Conservation (phyloP, 1,140 invertebrate species). For the Lepidotrigona ventralis region DNA sequence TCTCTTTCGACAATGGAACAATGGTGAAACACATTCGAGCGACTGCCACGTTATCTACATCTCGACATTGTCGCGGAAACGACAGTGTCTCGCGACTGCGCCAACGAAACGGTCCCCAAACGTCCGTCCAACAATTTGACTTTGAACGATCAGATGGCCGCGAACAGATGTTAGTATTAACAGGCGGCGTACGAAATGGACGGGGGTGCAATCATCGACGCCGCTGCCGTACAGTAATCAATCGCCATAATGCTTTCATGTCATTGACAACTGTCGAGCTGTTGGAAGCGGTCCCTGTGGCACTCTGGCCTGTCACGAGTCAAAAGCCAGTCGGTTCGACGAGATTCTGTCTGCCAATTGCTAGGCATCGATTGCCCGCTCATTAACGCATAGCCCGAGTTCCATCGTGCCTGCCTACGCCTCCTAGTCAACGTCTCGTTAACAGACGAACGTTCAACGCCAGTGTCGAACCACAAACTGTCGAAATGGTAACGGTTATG, state of each 20-base stretch:
- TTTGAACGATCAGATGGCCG: constrained; percentile 1
- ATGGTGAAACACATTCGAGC: background rate
- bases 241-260: constrained; percentile 47
- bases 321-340: constrained; percentile 36
- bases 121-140: background rate
- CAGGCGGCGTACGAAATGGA: constrained; percentile 17
- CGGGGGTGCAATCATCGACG: constrained; percentile 11
- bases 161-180: constrained; percentile 39
- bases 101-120: background rate
- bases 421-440: background rate
- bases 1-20: background rate
- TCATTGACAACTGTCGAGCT: constrained; percentile 45
- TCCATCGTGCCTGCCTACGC: background rate
- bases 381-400: constrained; percentile 5
- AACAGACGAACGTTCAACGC: background rate
- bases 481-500: background rate
- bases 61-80: background rate
- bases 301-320: constrained; percentile 17
- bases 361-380: constrained; percentile 22
- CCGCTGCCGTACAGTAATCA: constrained; percentile 19
- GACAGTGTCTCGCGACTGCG: background rate
- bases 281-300: background rate
- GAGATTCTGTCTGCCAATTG: constrained; percentile 39
- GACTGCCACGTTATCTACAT: background rate
- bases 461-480: background rate